Evolutionary conservation across 1,140 invertebrate genomes (phyloP), one percentile per base, ranked within the genome.

Genomic region (Danaus plexippus): DNA sequence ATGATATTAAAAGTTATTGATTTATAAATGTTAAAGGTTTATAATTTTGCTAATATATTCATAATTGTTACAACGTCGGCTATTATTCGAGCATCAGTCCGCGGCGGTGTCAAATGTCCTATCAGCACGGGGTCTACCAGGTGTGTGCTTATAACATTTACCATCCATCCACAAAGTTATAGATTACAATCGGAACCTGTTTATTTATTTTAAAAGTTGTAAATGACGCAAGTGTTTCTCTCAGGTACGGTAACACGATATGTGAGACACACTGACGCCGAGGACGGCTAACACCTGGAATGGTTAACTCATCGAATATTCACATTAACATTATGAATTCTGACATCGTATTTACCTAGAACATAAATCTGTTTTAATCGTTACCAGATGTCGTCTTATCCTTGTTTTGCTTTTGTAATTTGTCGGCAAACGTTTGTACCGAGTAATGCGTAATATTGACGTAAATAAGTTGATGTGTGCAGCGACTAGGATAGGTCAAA

Each of bases 121-220:
- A 67, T 57, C 79, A 71, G 71, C 72, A 74, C 71, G 77, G 80
- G 76, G 77, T 76, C 78, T 75, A 75, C 82, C 80, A 84, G 82
- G 80, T 85, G 83, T 71, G 70, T 66, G 68, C 69, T 69, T 54
- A 63, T 70, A 71, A 76, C 77, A 82, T 82, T 78, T 82, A 82
- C 80, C 79, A 73, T 77, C 66, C 73, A 75, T 73, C 70, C 72
- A 76, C 67, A 77, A 72, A 77, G 76, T 75, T 80, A 80, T 84
- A 81, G 83, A 86, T 86, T 74, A 85, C 77, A 83, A 86, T 86
- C 80, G 72, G 66, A 83, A 86, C 80, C 80, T 67, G 83, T 84
- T 86, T 82, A 79, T 79, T 82, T 86, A 86, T 86, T 86, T 86
- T 86, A 83, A 82, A 82, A 85, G 75, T 83, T 80, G 80, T 83